phyloP scores from a whole-genome alignment of 2,888 invertebrate genomes.

The Tupiocoris notatus region DNA sequence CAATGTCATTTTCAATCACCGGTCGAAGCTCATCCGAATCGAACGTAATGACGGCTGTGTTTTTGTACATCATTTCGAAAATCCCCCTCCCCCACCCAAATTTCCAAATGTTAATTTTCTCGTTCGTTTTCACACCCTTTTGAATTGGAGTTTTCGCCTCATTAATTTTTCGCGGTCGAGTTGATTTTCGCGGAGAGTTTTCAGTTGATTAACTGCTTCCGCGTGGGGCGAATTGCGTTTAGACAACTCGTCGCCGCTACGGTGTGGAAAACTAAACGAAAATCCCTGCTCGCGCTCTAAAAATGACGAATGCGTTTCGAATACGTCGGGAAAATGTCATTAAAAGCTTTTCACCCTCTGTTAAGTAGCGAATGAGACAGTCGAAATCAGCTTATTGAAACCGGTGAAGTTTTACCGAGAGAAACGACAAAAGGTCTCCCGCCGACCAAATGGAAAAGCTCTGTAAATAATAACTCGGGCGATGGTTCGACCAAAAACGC shows the following conservation, averaged over 20 bases:
- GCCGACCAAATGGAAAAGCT: not conserved
- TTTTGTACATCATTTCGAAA: not conserved
- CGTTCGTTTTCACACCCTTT: not conserved
- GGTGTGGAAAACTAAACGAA: not conserved
- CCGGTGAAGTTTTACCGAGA: not conserved
- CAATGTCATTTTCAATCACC: too few relatives aligned
- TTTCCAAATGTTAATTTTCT: not conserved
- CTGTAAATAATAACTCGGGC: not conserved
- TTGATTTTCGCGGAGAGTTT: not conserved
- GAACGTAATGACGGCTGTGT: not conserved
- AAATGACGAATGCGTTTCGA: constrained; percentile 31
- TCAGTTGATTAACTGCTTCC: not conserved
- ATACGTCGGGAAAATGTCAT: constrained; percentile 13
- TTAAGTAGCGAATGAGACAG: constrained; percentile 27
- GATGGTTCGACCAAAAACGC: not conserved
- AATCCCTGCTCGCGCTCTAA: not conserved
- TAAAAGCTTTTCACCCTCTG: constrained; percentile 23
- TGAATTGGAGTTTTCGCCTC: not conserved
- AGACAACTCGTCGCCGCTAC: not conserved
- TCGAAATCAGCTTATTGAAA: constrained; percentile 24
- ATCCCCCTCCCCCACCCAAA: too few relatives aligned
- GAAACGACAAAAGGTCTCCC: not conserved
- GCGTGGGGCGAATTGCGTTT: not conserved
- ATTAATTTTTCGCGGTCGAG: not conserved
- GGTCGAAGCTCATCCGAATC: too few relatives aligned